Conservation (phyloP, 2,113 vertebrate genomes). For the Rousettus leschenaultii region DNA sequence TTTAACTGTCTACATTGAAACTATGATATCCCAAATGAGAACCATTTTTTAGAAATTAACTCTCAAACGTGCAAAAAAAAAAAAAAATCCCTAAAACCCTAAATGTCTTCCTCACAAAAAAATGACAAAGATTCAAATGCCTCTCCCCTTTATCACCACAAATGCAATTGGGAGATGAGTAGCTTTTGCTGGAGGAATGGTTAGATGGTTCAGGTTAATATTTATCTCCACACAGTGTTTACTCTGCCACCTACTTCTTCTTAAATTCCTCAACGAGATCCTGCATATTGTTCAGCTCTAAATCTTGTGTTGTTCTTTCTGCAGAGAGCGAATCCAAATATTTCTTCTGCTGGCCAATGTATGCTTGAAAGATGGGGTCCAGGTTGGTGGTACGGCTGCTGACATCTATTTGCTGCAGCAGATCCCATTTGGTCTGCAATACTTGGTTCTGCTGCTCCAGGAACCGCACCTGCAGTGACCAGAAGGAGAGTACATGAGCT, state of each 20-base stretch:
- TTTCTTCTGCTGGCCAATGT: constrained; percentile 84
- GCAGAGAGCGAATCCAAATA: constrained; percentile 82
- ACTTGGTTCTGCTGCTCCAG: constrained; percentile 89
- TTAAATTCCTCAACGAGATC: constrained; percentile 90
- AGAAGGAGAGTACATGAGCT: not conserved
- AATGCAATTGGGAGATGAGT: not conserved
- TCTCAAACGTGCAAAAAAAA: not conserved
- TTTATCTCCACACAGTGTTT: not conserved
- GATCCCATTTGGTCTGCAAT: constrained; percentile 86
- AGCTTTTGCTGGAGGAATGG: not conserved
- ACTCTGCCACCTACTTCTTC: constrained; percentile 81
- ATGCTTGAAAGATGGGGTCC: constrained; percentile 86
- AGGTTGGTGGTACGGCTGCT: constrained; percentile 75
- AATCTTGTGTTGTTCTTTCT: constrained; percentile 86
- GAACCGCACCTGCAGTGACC: constrained; percentile 83
- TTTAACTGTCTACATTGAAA: not conserved
- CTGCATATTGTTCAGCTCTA: constrained; percentile 89
- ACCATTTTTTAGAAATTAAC: not conserved
- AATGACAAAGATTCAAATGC: not conserved
- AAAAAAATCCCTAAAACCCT: not conserved
- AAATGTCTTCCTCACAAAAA: not conserved
- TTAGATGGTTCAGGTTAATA: not conserved
- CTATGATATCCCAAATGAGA: not conserved
- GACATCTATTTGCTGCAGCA: constrained; percentile 82
- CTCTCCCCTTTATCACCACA: not conserved